Conservation (phyloP, 2,797 vertebrate genomes). For the Scolopax bukidnonensis region DNA sequence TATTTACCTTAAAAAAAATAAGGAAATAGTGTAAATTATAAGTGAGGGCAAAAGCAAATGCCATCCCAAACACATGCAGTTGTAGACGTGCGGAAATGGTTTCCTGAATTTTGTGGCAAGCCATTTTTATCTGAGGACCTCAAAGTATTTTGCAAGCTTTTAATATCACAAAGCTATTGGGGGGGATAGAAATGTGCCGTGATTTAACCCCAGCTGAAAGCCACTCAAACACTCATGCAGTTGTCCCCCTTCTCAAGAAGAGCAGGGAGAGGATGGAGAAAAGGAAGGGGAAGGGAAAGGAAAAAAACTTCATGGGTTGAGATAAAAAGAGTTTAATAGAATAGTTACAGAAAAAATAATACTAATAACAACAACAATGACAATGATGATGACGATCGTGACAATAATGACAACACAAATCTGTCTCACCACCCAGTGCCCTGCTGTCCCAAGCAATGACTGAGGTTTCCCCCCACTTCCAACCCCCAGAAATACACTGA, state of each 20-base stretch:
- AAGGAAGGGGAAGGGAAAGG: background rate
- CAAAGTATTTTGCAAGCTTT: background rate
- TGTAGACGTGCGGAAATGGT: background rate
- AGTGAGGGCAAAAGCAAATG: background rate
- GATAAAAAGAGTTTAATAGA: background rate
- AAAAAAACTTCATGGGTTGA: background rate
- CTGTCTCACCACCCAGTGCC: background rate
- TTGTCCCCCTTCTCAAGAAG: background rate
- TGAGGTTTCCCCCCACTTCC: background rate
- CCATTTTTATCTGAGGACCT: background rate
- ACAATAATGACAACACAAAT: background rate
- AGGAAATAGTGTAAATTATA: background rate
- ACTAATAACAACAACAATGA: background rate
- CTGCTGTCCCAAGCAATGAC: background rate
- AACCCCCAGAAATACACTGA: background rate
- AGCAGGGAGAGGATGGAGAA: background rate
- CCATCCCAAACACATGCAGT: background rate
- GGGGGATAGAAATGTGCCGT: background rate
- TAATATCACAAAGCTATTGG: background rate
- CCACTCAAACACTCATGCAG: background rate
- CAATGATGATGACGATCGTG: no score
- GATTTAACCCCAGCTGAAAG: background rate
- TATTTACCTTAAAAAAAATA: constrained; percentile 16
- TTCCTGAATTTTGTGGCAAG: background rate
- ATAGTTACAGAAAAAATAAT: background rate